phyloP scores from a whole-genome alignment of 2,797 vertebrate species.

The Columba guinea region DNA sequence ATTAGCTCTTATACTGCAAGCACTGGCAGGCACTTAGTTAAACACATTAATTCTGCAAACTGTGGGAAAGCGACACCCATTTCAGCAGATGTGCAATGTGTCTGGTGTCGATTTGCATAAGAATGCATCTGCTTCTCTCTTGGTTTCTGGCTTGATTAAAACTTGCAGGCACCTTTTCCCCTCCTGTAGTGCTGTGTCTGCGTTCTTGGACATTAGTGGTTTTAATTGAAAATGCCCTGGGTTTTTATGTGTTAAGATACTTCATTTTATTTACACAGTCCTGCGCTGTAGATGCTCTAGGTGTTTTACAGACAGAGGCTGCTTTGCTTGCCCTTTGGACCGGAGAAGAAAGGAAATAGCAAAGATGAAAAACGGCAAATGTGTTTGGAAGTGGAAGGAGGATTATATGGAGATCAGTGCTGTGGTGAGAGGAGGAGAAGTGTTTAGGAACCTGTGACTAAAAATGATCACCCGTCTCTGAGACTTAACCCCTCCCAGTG shows the following conservation, averaged over 20 bases:
- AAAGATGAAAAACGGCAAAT: not conserved
- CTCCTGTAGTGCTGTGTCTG: not conserved
- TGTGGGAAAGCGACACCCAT: constrained; percentile 56
- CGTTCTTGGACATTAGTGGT: not conserved
- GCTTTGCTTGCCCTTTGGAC: not conserved
- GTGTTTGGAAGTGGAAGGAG: not conserved
- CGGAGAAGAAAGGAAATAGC: not conserved
- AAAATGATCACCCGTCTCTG: not conserved
- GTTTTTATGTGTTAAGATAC: not conserved
- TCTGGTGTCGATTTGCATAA: constrained; percentile 56
- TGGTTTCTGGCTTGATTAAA: constrained; percentile 51
- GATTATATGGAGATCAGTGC: not conserved
- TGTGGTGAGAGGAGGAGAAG: not conserved
- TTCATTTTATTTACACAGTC: not conserved
- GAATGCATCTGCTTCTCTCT: constrained; percentile 39
- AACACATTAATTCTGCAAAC: constrained; percentile 58
- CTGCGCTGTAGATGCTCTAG: fast-evolving
- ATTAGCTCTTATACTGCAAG: not conserved
- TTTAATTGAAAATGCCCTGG: constrained; percentile 3
- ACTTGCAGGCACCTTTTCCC: constrained; percentile 47
- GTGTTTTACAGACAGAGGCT: not conserved
- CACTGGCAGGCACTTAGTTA: constrained; percentile 43
- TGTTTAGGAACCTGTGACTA: not conserved
- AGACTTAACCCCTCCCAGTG: not conserved
- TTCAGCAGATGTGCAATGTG: constrained; percentile 33